Conservation (phyloP, 2,113 vertebrate genomes). For the Plecotus auritus region DNA sequence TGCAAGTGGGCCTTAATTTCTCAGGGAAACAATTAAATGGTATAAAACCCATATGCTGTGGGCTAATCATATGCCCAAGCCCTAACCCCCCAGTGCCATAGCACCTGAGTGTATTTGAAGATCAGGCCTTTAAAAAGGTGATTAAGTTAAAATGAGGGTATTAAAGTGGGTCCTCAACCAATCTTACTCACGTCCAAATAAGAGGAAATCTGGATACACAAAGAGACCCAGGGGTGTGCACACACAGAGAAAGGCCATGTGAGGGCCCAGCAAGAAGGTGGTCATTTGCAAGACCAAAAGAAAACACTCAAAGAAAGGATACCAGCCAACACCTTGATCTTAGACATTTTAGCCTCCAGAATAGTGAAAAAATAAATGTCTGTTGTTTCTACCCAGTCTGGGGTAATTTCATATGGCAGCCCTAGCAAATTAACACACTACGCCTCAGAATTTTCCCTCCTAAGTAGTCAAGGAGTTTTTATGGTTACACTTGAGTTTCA, state of each 20-base stretch:
- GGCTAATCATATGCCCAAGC: neutral
- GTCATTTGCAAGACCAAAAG: neutral
- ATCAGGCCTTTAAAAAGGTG: neutral
- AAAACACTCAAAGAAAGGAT: neutral
- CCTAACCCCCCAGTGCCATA: neutral
- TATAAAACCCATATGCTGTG: neutral
- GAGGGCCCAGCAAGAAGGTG: neutral
- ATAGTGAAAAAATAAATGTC: neutral
- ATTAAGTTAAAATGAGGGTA: neutral
- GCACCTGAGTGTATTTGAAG: neutral
- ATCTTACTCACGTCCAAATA: neutral
- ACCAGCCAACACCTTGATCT: neutral
- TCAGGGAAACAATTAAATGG: neutral
- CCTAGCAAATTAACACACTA: neutral
- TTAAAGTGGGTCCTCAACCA: neutral
- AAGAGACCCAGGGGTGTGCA: neutral
- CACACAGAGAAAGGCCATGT: neutral
- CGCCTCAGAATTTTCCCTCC: neutral
- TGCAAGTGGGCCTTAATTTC: neutral
- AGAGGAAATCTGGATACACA: neutral
- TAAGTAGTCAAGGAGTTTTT: neutral
- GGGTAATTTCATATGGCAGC: neutral
- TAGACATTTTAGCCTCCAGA: neutral
- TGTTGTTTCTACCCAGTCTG: neutral
- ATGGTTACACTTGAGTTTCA: neutral